A percentile compares a stretch with the other conserved stretches of the same genome.
phyloP scores from a whole-genome alignment of 2,797 vertebrate genomes.

The Sebastes oblongus region DNA sequence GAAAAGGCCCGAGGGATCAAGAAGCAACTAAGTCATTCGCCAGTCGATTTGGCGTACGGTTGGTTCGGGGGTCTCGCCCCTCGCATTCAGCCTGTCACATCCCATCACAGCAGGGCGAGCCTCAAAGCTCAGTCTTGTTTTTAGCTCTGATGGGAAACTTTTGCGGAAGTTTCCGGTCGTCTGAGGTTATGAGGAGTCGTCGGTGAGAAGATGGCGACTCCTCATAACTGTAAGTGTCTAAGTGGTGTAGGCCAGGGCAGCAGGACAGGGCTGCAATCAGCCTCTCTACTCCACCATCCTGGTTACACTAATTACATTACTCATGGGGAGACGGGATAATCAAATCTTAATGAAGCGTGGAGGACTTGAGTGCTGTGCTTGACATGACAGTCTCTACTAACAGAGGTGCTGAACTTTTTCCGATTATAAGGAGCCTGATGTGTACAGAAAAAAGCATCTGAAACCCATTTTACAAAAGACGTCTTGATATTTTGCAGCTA shows the following conservation, averaged over 20 bases:
- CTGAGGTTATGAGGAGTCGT: slow-evolving; percentile 2
- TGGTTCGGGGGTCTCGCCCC: slow-evolving; percentile 18
- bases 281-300: slow-evolving; percentile 30
- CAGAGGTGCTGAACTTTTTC: slow-evolving; percentile 14
- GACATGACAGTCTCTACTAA: slow-evolving; percentile 27
- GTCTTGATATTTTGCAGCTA: not conserved
- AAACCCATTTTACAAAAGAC: not conserved
- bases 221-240: slow-evolving; percentile 11
- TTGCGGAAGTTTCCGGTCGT: slow-evolving; percentile 14
- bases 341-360: slow-evolving; percentile 67
- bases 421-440: not conserved
- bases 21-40: slow-evolving; percentile 39
- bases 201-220: not conserved
- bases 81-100: slow-evolving; percentile 48
- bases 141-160: not conserved
- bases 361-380: slow-evolving; percentile 34
- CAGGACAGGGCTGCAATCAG: slow-evolving; percentile 23
- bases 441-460: not conserved
- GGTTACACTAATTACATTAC: slow-evolving; percentile 71
- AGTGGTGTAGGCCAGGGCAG: not conserved
- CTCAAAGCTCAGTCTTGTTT: slow-evolving; percentile 38
- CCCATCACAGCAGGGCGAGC: slow-evolving; percentile 36
- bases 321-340: slow-evolving; percentile 66
- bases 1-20: slow-evolving; percentile 28
- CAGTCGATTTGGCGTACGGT: slow-evolving; percentile 15